Conservation (phyloP, 2,113 vertebrate species). For the Laticauda laticaudata region DNA sequence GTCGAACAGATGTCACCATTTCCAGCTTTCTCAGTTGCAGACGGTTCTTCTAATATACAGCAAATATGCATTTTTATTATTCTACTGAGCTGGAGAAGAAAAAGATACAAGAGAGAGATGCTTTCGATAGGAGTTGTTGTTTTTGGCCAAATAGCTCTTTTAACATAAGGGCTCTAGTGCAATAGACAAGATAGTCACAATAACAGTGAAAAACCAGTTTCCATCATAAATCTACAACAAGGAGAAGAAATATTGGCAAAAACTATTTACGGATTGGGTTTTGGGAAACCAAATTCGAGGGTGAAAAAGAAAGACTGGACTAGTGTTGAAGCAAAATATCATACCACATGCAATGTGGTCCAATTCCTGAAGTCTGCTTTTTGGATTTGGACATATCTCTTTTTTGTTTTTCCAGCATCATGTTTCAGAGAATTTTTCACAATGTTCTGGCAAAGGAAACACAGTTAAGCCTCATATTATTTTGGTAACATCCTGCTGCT, state of each 20-base stretch:
- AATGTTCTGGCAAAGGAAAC: not conserved
- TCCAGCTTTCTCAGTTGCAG: not conserved
- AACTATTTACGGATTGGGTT: not conserved
- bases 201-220: not conserved
- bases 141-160: not conserved
- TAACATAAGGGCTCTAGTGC: not conserved
- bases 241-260: not conserved
- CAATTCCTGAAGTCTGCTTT: not conserved
- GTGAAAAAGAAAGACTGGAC: not conserved
- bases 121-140: not conserved
- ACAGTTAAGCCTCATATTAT: not conserved
- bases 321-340: not conserved
- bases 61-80: constrained; percentile 7
- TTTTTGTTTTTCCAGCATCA: not conserved
- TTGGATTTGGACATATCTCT: not conserved
- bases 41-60: not conserved
- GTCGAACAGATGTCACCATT: not conserved
- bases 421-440: not conserved
- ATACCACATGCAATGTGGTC: not conserved
- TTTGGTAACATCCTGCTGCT: not conserved
- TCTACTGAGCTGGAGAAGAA: not conserved
- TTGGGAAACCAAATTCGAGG: not conserved
- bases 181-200: not conserved
- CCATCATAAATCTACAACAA: not conserved
- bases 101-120: not conserved